phyloP scores from a whole-genome alignment of 1,140 invertebrate species.

The Cephus cinctus region DNA sequence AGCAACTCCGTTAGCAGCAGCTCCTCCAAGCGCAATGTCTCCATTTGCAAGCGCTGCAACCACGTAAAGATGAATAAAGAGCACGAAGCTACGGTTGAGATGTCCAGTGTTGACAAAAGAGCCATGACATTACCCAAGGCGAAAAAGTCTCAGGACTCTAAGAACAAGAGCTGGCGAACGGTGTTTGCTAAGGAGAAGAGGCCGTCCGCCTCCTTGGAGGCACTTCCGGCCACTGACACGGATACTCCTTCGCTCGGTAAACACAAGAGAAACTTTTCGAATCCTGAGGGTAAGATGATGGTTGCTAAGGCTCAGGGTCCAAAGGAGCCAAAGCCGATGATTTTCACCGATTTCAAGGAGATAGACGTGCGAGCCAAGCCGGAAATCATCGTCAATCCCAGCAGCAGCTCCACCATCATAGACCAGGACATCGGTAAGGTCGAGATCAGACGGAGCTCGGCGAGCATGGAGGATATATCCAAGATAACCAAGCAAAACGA shows the following conservation, averaged over 20 bases:
- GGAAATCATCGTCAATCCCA: constrained; percentile 41
- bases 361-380: constrained; percentile 41
- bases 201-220: constrained; percentile 45
- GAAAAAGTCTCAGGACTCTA: constrained; percentile 40
- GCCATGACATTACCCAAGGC: constrained; percentile 50
- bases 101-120: constrained; percentile 34
- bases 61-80: constrained; percentile 30
- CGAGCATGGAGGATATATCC: constrained; percentile 54
- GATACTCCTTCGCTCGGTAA: constrained; percentile 20
- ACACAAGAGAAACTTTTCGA: constrained; percentile 44
- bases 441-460: constrained; percentile 50
- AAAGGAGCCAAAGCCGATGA: constrained; percentile 14
- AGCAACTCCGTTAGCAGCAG: constrained; percentile 38
- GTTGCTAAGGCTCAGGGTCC: constrained; percentile 13
- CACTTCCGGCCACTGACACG: constrained; percentile 29
- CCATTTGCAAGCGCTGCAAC: constrained; percentile 45
- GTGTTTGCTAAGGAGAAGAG: constrained; percentile 51
- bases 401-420: constrained; percentile 25
- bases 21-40: constrained; percentile 20
- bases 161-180: constrained; percentile 47
- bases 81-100: constrained; percentile 18
- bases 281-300: constrained; percentile 41
- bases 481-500: constrained; percentile 50
- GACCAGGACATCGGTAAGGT: constrained; percentile 35
- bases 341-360: constrained; percentile 38